Evolutionary conservation across 2,113 vertebrate genomes (phyloP).

Genomic region (Gobio gobio): DNA sequence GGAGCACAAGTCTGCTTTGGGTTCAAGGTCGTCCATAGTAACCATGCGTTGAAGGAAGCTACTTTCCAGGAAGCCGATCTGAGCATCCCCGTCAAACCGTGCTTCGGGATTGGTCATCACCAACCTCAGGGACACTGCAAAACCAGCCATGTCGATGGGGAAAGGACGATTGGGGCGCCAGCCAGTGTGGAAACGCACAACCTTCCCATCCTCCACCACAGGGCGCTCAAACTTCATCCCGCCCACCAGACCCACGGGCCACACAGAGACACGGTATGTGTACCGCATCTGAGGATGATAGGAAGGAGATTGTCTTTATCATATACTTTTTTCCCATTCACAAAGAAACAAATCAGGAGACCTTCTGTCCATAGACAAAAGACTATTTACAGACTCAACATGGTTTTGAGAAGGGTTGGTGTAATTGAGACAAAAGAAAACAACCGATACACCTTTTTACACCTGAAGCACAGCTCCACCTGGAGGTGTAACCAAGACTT

Average conservation of each 20-base stretch:
- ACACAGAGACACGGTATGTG: slow-evolving; percentile 86
- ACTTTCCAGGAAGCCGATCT: slow-evolving; percentile 89
- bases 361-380: not conserved
- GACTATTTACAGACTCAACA: not conserved
- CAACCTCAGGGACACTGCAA: slow-evolving; percentile 83
- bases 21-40: slow-evolving; percentile 87
- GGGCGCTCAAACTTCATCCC: slow-evolving; percentile 89
- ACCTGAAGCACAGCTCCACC: not conserved
- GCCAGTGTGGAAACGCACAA: slow-evolving; percentile 89
- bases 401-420: not conserved
- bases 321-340: too few species aligned
- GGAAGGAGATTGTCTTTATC: too few species aligned
- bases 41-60: slow-evolving; percentile 85
- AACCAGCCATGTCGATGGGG: slow-evolving; percentile 91
- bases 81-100: slow-evolving; percentile 82
- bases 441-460: not conserved
- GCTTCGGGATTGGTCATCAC: slow-evolving; percentile 81
- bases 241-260: slow-evolving; percentile 91
- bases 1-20: slow-evolving; percentile 86
- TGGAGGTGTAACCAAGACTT: not conserved
- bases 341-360: not conserved
- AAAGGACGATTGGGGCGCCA: slow-evolving; percentile 90
- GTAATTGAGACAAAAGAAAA: not conserved
- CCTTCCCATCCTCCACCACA: slow-evolving; percentile 83
- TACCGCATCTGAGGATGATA: slow-evolving; percentile 80